Evolutionary conservation across 2,888 invertebrate species (phyloP), one percentile per base, ranked within the genome.

Genomic region (Eretmocerus hayati): DNA sequence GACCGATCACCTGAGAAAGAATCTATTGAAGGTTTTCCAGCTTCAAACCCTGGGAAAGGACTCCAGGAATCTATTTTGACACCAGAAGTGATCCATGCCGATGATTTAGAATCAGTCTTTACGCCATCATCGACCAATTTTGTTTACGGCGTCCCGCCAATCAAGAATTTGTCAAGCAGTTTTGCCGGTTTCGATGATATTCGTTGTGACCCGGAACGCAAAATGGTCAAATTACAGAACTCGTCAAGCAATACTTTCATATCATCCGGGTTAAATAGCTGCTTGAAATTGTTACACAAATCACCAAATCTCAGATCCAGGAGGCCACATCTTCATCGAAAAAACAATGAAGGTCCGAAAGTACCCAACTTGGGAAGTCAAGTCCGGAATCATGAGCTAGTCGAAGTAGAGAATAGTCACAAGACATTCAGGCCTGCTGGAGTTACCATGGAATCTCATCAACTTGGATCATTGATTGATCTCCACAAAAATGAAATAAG

Each of bases 41-140:
- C 54, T 1, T 46, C 56, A 2, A 15, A 38, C 11, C 30, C 59
- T 49, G 62, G n/a, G n/a, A n/a, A n/a, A n/a, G n/a, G n/a, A n/a
- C n/a, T n/a, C n/a, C 63, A 65, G 53, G 66, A 65, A 26, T 60
- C 61, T 8, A 56, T 59, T 13, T 47, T 64, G n/a, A 61, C 64
- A 46, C 59, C 65, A 9, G 60, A 62, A 36, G 63, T 66, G 42
- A 63, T 66, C 36, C 65, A 66, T 48, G 58, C 61, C n/a, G 60
- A 67, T 32, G 60, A 65, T 54, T 58, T 66, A n/a, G 60, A 64
- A 36, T 62, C 65, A 39, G 54, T 66, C 11, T 55, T 65, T 2
- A 58, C 59, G 35, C 62, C 66, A 23, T 51, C 55, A 5, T 42
- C 56, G 33, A 59, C 59, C 19, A 57, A 60, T 20, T 66, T 65